Evolutionary conservation across 1,140 invertebrate genomes (phyloP).

Genomic region (Pomacea maculata): DNA sequence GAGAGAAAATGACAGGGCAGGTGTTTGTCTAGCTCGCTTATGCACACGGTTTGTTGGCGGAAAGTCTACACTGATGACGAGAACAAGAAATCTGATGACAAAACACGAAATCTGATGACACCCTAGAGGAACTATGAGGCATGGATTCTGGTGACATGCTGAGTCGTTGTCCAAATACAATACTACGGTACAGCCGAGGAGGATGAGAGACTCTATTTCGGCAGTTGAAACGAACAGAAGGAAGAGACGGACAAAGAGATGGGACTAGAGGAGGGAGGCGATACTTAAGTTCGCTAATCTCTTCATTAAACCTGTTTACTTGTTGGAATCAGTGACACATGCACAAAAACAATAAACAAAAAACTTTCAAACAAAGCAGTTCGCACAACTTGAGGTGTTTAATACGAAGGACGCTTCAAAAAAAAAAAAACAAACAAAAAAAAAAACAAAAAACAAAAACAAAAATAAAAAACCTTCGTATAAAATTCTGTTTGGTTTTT

Average conservation of each 20-base stretch:
- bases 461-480: too few species aligned
- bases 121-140: background rate
- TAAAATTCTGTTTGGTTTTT: too few species aligned
- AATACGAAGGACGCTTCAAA: too few species aligned
- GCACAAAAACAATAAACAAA: background rate
- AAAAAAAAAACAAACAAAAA: too few species aligned
- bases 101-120: background rate
- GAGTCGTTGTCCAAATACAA: background rate
- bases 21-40: background rate
- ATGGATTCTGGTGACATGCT: background rate
- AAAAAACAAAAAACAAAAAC: too few species aligned
- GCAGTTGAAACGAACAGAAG: background rate
- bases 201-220: background rate
- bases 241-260: constrained; percentile 6
- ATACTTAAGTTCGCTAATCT: background rate
- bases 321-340: background rate
- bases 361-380: background rate
- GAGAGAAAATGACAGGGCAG: background rate
- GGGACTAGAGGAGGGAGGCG: background rate
- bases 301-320: too few species aligned
- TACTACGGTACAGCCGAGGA: background rate
- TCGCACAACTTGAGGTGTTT: too few species aligned
- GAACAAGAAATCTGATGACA: background rate
- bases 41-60: background rate
- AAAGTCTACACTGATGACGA: background rate